phyloP scores from a whole-genome alignment of 2,113 vertebrate species.

The Sebastes fasciatus region DNA sequence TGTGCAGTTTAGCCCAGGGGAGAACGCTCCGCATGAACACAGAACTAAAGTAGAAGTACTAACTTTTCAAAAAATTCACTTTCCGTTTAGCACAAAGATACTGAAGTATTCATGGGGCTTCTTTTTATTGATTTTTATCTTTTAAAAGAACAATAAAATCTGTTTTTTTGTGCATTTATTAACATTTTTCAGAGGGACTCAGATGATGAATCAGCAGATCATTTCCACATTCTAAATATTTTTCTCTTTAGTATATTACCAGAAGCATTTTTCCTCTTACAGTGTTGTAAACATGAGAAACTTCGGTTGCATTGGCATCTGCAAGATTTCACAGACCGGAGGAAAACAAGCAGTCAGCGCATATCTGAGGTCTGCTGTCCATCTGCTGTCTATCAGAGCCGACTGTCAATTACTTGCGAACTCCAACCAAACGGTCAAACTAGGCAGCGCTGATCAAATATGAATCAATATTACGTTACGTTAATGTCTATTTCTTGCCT shows the following conservation, averaged over 20 bases:
- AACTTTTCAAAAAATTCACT: slow-evolving; percentile 51
- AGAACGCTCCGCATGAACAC: slow-evolving; percentile 36
- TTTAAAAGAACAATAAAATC: not conserved
- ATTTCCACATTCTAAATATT: not conserved
- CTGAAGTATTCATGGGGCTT: not conserved
- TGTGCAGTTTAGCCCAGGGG: slow-evolving; percentile 46
- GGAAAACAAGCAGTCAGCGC: no score
- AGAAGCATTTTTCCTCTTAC: not conserved
- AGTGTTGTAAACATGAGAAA: not conserved
- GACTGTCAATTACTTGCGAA: no score
- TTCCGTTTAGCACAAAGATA: slow-evolving; percentile 10
- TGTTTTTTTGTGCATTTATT: not conserved
- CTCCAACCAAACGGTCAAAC: no score
- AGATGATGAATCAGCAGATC: not conserved
- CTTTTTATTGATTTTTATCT: slow-evolving; percentile 10
- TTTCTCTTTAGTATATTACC: not conserved
- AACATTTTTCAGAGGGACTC: not conserved
- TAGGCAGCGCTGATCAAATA: no score
- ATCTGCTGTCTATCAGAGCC: no score
- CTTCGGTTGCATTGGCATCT: not conserved
- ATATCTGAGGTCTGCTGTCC: no score
- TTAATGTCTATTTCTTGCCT: not conserved
- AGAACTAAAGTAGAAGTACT: slow-evolving; percentile 38
- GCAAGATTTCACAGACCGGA: no score
- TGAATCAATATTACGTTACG: no score